Base-by-base conservation (phyloP, 2,113 vertebrate genomes). In the Stercorarius parasiticus region DNA sequence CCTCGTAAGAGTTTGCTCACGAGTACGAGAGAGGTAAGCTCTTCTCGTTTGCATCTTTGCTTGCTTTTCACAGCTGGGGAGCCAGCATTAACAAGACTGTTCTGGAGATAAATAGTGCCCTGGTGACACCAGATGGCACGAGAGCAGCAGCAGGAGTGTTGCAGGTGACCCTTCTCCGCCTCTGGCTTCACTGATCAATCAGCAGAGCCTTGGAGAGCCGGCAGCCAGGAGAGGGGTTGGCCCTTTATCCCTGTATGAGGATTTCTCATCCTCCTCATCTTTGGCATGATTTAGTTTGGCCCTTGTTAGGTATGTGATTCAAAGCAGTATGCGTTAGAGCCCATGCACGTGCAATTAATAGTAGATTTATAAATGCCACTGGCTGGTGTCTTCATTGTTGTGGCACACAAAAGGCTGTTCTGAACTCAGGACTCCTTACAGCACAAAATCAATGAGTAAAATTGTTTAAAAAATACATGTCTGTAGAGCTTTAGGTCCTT, bases 361-460 rank as follows among this genome's bases (percentile, higher is more conserved):
- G 49, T 0, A 50, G 92, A 81, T 90, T 90, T 88, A 56, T 62
- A 74, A 55, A 88, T 71, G 79, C 64, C 64, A 34, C 71, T 38
- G 32, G 30, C 85, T 67, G 47, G 12, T 56, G 12, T 25, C 65
- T 29, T 52, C 59, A 10, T 52, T 86, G 77, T 52, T 27, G 61
- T 18, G 88, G 61, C 70, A 50, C 76, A 85, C 91, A 79, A 81
- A 95, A 85, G 80, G 58, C 49, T 61, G 4, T 25, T 94, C 72
- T 53, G 77, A 84, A 83, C 61, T 23, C 80, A 42, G 67, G 6
- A 42, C 61, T 93, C 73, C 43, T 86, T 81, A 74, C 79, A 30
- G 83, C 65, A 87, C 53, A 79, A 76, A 90, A 91, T 91, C 91
- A 79, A 14, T 58, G 61, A 73, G 66, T 25, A 72, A 95, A 95